Evolutionary conservation across 92 coral and sea anemone species (phyloP).

Genomic region (Palythoa grandiflora): DNA sequence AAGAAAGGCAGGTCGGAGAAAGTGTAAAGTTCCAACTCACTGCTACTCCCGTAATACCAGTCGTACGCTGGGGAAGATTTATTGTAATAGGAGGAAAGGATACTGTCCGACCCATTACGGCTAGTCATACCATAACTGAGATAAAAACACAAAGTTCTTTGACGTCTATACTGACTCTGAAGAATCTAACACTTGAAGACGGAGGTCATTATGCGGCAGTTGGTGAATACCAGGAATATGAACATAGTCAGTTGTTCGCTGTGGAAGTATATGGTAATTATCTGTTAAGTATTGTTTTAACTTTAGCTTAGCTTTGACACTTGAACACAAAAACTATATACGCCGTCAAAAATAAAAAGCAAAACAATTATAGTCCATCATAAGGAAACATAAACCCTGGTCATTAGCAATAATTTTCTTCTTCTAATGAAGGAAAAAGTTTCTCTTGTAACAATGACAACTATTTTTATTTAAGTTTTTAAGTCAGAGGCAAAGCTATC

Average conservation of each 20-base stretch:
- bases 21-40: constrained; percentile 11
- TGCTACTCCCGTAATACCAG: neutral
- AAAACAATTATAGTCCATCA: too few relatives aligned
- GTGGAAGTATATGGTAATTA: constrained; percentile 27
- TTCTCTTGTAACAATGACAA: too few relatives aligned
- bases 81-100: neutral
- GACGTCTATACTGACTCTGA: constrained; percentile 10
- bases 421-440: too few relatives aligned
- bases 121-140: neutral
- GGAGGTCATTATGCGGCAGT: constrained; percentile 16
- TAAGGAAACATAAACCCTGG: too few relatives aligned
- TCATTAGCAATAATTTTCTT: too few relatives aligned
- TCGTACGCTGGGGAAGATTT: neutral
- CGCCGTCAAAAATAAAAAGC: too few relatives aligned
- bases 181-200: neutral
- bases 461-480: too few relatives aligned
- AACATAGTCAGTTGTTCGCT: neutral
- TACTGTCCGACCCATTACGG: constrained; percentile 1
- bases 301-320: too few relatives aligned
- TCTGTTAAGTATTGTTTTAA: neutral
- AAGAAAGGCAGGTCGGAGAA: constrained; percentile 12
- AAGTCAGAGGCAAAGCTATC: too few relatives aligned
- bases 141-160: neutral
- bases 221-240: neutral
- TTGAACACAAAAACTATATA: too few relatives aligned